Conservation (phyloP, 2,888 invertebrate species). For the Quadroppia sp. region DNA sequence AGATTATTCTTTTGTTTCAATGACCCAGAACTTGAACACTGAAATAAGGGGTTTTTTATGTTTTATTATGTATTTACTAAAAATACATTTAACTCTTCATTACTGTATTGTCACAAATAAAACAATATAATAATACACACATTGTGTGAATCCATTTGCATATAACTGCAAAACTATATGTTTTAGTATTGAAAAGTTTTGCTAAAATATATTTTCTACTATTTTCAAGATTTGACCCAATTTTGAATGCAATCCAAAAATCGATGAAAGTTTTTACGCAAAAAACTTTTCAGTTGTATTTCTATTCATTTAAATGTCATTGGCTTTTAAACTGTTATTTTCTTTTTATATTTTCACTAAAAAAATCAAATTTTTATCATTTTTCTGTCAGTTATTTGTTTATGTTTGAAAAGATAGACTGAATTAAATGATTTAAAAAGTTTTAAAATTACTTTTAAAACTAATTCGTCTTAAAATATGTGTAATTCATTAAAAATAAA, state of each 20-base stretch:
- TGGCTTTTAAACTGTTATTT: slow-evolving; percentile 9
- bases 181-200: neutral
- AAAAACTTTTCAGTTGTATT: neutral
- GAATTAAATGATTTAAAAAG: too few species aligned
- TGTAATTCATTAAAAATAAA: too few species aligned
- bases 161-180: neutral
- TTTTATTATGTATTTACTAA: slow-evolving; percentile 1
- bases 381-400: neutral
- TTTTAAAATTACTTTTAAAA: too few species aligned
- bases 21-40: slow-evolving; percentile 31
- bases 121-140: neutral
- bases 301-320: neutral
- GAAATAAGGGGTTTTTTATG: neutral
- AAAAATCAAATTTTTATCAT: neutral
- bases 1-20: slow-evolving; percentile 23
- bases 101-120: slow-evolving; percentile 9
- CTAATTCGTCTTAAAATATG: too few species aligned
- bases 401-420: neutral
- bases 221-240: slow-evolving; percentile 3
- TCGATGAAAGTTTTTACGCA: slow-evolving; percentile 1
- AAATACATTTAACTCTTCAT: slow-evolving; percentile 25
- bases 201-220: neutral
- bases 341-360: neutral
- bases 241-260: neutral
- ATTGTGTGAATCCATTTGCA: slow-evolving; percentile 10